Base-by-base conservation (phyloP, 2,888 invertebrate genomes). In the Caenorhabditis afra region DNA sequence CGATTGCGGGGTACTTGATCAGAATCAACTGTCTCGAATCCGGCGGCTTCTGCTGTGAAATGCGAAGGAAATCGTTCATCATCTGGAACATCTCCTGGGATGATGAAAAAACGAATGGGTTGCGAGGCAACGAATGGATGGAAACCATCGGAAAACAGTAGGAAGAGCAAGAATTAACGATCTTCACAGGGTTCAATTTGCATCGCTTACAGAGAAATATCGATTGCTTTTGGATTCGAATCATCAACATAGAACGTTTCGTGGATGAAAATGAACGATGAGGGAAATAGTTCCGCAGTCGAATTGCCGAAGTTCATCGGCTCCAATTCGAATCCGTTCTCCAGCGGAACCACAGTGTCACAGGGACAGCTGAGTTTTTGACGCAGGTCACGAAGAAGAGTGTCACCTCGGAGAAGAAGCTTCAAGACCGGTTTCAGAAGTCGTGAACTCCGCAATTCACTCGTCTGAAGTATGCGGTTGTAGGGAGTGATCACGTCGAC, bases 1-100 rank as follows among this genome's bases (percentile, higher is more conserved):
- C 81, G 20, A 90, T 81, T 35, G 87, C 89, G 11, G 90, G 90
- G 73, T 89, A 88, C 29, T 85, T 81, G 53, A 89, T 81, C 2
- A 88, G 59, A 11, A 87, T 77, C n/a, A 86, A 76, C n/a, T 88
- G 66, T n/a, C 57, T 59, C 3, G 53, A 61, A 16, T 67, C 67
- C 16, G 47, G 49, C 37, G 41, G 41, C 37, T 67, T 55, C 14
- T 16, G 53, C 18, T 11, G 37, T 0, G 41, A n/a, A 45, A 74
- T 50, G 22, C 55, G 50, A 3, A 74, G 35, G 35, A 74, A 74
- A 18, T 52, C 64, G 10, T 50, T 47, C 52, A 74, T 59, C 22
- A 35, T 52, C 14, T 49, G 18, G 29, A 29, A 29, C 29, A 29
- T 29, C 3, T 29, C 7, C 7, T 29, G 29, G 4, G 29, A 3